Evolutionary conservation across 2,797 vertebrate genomes (phyloP).

Genomic region (Alca torda): DNA sequence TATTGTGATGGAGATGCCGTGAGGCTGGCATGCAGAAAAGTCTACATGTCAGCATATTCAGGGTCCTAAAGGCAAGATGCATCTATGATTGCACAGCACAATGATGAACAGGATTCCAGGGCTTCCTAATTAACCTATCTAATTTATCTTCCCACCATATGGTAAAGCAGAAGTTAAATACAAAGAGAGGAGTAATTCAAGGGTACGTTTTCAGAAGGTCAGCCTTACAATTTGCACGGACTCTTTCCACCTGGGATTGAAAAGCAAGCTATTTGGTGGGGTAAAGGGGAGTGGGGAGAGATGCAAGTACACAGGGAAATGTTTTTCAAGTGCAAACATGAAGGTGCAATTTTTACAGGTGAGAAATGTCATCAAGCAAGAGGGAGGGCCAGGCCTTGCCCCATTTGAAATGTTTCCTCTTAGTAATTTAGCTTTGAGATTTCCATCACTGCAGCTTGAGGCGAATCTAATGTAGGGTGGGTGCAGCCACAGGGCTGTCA

Average conservation of each 20-base stretch:
- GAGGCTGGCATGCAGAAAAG: conserved; percentile 50
- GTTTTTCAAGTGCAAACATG: neutral
- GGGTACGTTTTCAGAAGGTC: conserved; percentile 11
- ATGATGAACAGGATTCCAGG: conserved; percentile 20
- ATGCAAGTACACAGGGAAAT: neutral
- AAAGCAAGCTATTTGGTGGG: neutral
- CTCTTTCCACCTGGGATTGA: neutral
- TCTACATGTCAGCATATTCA: conserved; percentile 7
- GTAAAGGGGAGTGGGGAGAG: neutral
- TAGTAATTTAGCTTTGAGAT: neutral
- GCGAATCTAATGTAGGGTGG: neutral
- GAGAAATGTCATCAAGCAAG: neutral
- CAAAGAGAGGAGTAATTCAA: neutral
- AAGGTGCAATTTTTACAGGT: neutral
- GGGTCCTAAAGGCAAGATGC: conserved; percentile 9
- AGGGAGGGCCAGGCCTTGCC: neutral
- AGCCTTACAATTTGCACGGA: neutral
- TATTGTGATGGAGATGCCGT: conserved; percentile 13
- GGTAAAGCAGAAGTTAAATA: neutral
- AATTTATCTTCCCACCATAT: conserved; percentile 10
- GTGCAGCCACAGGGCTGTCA: neutral
- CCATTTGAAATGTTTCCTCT: neutral
- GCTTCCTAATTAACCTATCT: conserved; percentile 47
- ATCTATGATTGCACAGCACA: neutral
- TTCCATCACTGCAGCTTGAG: neutral